A percentile compares a stretch with the other conserved stretches of the same genome.
Conservation (phyloP, 1,140 invertebrate species). For the Cydia amplana region DNA sequence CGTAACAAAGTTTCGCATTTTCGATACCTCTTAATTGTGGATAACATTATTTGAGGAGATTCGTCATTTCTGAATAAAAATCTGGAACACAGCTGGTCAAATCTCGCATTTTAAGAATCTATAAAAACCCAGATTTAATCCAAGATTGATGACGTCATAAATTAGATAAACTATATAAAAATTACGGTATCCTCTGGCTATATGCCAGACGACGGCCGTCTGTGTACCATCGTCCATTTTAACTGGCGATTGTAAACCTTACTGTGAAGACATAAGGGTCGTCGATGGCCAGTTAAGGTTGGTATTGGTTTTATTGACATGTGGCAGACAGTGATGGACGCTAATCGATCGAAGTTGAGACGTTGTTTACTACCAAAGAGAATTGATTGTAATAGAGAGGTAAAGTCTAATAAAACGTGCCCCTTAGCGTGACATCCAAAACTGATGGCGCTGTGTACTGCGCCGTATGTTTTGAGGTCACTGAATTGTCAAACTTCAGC, state of each 20-base stretch:
- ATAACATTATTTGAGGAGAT: too few species aligned
- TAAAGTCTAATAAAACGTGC: too few species aligned
- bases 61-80: neutral
- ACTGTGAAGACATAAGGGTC: too few species aligned
- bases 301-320: neutral
- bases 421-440: too few species aligned
- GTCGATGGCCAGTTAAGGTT: too few species aligned
- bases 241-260: too few species aligned
- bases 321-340: neutral
- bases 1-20: too few species aligned
- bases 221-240: neutral
- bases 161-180: neutral
- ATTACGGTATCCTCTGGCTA: neutral
- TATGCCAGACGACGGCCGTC: neutral
- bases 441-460: too few species aligned
- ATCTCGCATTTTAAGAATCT: neutral
- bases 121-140: slow-evolving; percentile 3
- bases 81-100: neutral
- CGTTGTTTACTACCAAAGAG: neutral
- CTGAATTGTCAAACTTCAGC: too few species aligned
- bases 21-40: too few species aligned
- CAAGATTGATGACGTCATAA: slow-evolving; percentile 7
- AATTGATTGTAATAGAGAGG: too few species aligned
- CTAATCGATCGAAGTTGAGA: neutral
- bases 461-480: too few species aligned